phyloP scores from a whole-genome alignment of 2,888 invertebrate species.

The Drosophila imparisetae region DNA sequence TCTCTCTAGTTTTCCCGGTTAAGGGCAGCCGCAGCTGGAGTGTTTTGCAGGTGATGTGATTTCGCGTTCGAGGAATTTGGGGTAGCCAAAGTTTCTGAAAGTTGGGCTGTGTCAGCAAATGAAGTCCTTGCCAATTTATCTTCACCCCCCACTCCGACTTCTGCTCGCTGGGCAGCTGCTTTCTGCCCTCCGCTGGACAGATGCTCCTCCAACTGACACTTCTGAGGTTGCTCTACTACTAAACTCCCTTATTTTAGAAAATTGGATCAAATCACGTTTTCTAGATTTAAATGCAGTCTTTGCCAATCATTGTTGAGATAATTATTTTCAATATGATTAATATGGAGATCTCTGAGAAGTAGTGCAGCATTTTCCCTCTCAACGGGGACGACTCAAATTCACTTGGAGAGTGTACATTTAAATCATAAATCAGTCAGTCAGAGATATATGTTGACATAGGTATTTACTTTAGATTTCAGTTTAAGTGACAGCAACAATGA shows the following conservation, averaged over 20 bases:
- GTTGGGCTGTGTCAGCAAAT: too few species aligned
- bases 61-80: not conserved
- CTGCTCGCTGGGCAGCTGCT: not conserved
- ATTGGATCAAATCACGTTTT: not conserved
- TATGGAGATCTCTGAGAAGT: not conserved
- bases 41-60: not conserved
- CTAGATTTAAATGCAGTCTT: too few species aligned
- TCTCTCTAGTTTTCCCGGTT: not conserved
- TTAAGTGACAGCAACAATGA: conserved; percentile 11
- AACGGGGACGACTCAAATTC: not conserved
- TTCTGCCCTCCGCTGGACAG: not conserved
- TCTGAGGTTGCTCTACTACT: not conserved
- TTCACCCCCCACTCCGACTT: not conserved
- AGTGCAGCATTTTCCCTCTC: not conserved
- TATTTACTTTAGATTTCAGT: conserved; percentile 5
- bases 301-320: not conserved
- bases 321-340: not conserved
- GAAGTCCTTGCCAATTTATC: not conserved
- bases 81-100: not conserved
- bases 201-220: not conserved
- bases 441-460: conserved; percentile 1
- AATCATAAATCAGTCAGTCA: conserved; percentile 1
- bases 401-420: not conserved
- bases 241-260: not conserved
- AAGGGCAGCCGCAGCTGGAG: not conserved